A percentile compares a stretch with the other conserved stretches of the same genome.
Evolutionary conservation across 2,113 vertebrate genomes (phyloP).

Genomic region (Carollia perspicillata): DNA sequence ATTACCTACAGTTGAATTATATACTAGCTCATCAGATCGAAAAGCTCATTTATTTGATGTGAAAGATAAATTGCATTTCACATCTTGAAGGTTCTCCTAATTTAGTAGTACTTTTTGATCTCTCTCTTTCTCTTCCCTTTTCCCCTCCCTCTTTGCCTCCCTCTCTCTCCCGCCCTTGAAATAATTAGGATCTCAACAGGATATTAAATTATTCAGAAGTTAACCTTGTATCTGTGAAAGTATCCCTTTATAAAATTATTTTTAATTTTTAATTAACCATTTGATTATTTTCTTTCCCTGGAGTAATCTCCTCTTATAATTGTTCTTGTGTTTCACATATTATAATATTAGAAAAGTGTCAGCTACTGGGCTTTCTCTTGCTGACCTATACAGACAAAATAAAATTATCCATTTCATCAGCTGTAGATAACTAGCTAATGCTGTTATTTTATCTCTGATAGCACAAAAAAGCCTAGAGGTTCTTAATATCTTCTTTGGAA

Average conservation of each 20-base stretch:
- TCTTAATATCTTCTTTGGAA: constrained; percentile 8
- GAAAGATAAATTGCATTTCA: constrained; percentile 34
- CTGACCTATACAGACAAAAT: constrained; percentile 5
- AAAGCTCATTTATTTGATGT: constrained; percentile 1
- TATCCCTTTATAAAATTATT: constrained; percentile 51
- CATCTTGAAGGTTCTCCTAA: constrained; percentile 27
- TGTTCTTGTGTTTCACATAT: constrained; percentile 16
- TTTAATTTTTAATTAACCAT: constrained; percentile 69
- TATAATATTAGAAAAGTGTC: background rate
- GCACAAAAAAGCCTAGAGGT: background rate
- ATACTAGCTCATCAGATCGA: background rate
- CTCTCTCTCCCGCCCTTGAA: background rate
- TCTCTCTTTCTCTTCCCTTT: background rate
- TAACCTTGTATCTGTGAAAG: constrained; percentile 48
- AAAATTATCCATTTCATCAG: background rate
- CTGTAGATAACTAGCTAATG: background rate
- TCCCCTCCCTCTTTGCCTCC: background rate
- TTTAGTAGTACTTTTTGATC: background rate
- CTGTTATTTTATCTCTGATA: background rate
- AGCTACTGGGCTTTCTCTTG: background rate
- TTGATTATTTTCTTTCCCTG: constrained; percentile 62
- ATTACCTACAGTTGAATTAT: background rate
- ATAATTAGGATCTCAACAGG: constrained; percentile 61
- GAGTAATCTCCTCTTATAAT: background rate
- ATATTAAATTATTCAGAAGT: constrained; percentile 63